A percentile compares a stretch with the other conserved stretches of the same genome.
Conservation (phyloP, 2,113 vertebrate genomes). For the Channa argus region DNA sequence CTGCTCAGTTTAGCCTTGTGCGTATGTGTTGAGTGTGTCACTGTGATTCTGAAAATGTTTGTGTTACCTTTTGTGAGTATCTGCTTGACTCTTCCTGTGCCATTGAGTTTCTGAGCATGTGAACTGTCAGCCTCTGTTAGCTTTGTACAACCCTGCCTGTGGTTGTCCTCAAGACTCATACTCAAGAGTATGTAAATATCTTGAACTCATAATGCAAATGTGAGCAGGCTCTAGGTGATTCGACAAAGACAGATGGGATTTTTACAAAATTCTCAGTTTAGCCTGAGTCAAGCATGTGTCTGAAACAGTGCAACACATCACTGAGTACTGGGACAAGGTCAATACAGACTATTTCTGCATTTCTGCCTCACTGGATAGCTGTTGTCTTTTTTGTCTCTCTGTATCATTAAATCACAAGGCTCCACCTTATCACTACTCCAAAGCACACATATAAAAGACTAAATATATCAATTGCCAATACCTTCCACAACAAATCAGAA, state of each 20-base stretch:
- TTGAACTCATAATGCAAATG: constrained; percentile 45
- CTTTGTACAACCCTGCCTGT: constrained; percentile 25
- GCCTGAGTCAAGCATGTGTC: constrained; percentile 59
- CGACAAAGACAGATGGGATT: constrained; percentile 60
- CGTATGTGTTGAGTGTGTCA: constrained; percentile 39
- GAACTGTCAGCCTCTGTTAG: constrained; percentile 47
- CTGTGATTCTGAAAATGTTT: constrained; percentile 37
- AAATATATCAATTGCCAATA: not conserved
- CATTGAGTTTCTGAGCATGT: constrained; percentile 12
- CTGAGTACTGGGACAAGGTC: constrained; percentile 52
- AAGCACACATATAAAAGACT: not conserved
- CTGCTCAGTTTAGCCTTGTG: constrained; percentile 21
- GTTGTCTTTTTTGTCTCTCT: constrained; percentile 5
- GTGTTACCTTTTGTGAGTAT: constrained; percentile 14
- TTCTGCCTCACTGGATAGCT: constrained; percentile 28
- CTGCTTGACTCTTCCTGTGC: constrained; percentile 28
- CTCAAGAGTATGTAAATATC: constrained; percentile 24
- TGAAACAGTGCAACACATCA: constrained; percentile 34
- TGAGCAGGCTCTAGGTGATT: constrained; percentile 40
- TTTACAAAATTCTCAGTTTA: constrained; percentile 61
- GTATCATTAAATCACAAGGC: constrained; percentile 10
- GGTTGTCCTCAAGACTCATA: constrained; percentile 32
- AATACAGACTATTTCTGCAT: constrained; percentile 24
- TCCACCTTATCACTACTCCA: not conserved
- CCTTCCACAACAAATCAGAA: not conserved